Evolutionary conservation across 2,888 invertebrate species (phyloP), one percentile per base, ranked within the genome.

Genomic region (Tetragonula carbonaria): DNA sequence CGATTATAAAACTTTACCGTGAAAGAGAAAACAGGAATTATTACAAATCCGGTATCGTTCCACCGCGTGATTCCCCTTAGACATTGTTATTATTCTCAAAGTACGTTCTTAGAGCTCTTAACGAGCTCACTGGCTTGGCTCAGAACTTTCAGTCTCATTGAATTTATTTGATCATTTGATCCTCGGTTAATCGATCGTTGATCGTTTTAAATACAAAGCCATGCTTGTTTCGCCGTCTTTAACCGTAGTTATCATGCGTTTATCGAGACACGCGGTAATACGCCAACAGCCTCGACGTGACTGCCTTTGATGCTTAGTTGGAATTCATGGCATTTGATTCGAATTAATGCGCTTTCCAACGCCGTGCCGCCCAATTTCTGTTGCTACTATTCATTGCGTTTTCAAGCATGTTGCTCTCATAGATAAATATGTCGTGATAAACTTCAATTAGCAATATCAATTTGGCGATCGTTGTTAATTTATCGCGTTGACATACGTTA

Each of bases 21-120:
- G 45, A 78, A 82, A 83, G 83, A 81, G 86, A 72, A 78, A 76
- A 72, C 80, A 81, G 74, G 74, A 86, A 87, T 86, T 86, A 81
- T 74, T 78, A 68, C 86, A 68, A 74, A 50, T 74, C 14, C 63
- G 72, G 50, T 16, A 50, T 81, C 85, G 55, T 78, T 76, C 65
- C 63, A 78, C 59, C 83, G 74, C 63, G 78, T 85, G 78, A 78
- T 83, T 86, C 74, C 78, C 78, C 62, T 80, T 80, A 68, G 78
- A 81, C 74, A 68, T 86, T 86, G 80, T 86, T 82, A 78, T 82
- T 86, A 79, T 83, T 79, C 65, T 57, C 53, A 33, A 66, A 76
- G 80, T 71, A 78, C 82, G 76, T 83, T 76, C 76, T 70, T 38
- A 38, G 6, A 38, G 38, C 8, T 45, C 45, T 50, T 75, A 67